These are phyloP conservation scores for Drosophila saltans DNA, from an alignment of 1,140 invertebrate genomes.

Conservation along the genomic window DNA sequence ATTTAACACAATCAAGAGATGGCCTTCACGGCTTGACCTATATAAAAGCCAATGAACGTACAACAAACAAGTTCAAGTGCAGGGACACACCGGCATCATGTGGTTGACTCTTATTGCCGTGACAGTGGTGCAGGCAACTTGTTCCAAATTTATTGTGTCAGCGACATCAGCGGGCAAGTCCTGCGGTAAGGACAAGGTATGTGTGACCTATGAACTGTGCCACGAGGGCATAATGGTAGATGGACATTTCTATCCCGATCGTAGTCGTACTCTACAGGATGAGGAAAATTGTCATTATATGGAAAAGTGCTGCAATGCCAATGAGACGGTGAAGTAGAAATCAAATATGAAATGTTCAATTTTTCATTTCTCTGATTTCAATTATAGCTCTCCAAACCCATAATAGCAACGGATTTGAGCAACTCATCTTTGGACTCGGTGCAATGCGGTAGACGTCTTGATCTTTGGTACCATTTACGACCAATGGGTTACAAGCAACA, in stretches of 20 bases:
- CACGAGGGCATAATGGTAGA: slow-evolving; percentile 51
- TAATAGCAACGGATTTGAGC: neutral
- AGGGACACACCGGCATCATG: slow-evolving; percentile 3
- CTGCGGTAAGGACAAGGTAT: slow-evolving; percentile 51
- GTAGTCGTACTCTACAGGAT: slow-evolving; percentile 43
- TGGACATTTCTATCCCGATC: slow-evolving; percentile 56
- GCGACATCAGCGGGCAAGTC: neutral
- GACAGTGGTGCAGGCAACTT: neutral
- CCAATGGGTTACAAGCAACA: slow-evolving; percentile 52
- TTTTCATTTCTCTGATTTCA: neutral
- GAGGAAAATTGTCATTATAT: slow-evolving; percentile 56
- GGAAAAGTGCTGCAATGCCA: slow-evolving; percentile 57
- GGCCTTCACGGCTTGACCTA: slow-evolving; percentile 20
- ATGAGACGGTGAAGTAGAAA: slow-evolving; percentile 38
- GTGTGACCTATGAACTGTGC: slow-evolving; percentile 57
- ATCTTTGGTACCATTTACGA: slow-evolving; percentile 53
- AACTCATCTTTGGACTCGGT: neutral
- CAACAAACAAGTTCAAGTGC: slow-evolving; percentile 41
- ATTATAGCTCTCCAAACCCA: slow-evolving; percentile 18
- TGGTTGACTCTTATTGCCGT: neutral
- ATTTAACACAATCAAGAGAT: slow-evolving; percentile 63
- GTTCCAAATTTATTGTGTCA: too few species aligned
- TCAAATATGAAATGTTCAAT: neutral
- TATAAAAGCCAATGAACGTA: slow-evolving; percentile 48
- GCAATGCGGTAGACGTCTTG: slow-evolving; percentile 45